Evolutionary conservation across 2,888 invertebrate genomes (phyloP).

Genomic region (Abrostola tripartita): DNA sequence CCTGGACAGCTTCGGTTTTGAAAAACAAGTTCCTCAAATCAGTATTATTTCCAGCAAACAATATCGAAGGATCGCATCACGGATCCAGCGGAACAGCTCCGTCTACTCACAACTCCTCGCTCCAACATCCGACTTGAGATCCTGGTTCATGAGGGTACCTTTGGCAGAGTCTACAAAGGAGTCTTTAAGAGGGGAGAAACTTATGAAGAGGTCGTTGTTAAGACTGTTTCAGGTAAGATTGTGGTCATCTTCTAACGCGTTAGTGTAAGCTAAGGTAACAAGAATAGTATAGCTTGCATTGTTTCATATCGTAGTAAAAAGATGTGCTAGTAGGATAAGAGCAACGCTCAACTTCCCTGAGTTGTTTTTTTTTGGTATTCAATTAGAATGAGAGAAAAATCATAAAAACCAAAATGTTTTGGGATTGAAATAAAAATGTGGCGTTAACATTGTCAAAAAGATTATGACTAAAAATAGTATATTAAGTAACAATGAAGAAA

Average conservation of each 20-base stretch:
- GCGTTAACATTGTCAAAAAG: too few species aligned
- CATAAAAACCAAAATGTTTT: too few species aligned
- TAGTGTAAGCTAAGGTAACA: background rate
- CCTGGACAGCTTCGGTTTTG: too few species aligned
- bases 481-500: too few species aligned
- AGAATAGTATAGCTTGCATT: background rate
- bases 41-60: constrained; percentile 71
- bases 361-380: too few species aligned
- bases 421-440: too few species aligned
- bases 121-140: constrained; percentile 89
- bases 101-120: constrained; percentile 89
- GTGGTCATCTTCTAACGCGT: background rate
- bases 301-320: too few species aligned
- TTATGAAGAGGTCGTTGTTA: constrained; percentile 94
- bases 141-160: constrained; percentile 94
- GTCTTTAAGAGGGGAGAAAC: constrained; percentile 89
- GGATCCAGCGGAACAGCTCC: constrained; percentile 90
- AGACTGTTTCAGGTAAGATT: constrained; percentile 94
- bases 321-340: too few species aligned
- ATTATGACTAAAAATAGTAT: too few species aligned
- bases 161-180: constrained; percentile 95
- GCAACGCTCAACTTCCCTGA: too few species aligned
- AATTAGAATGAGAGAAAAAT: too few species aligned
- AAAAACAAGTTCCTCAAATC: background rate
- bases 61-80: constrained; percentile 80